These are phyloP conservation scores for Gymnoscopelus braueri DNA, from an alignment of 2,797 vertebrate species.

Conservation along the genomic window DNA sequence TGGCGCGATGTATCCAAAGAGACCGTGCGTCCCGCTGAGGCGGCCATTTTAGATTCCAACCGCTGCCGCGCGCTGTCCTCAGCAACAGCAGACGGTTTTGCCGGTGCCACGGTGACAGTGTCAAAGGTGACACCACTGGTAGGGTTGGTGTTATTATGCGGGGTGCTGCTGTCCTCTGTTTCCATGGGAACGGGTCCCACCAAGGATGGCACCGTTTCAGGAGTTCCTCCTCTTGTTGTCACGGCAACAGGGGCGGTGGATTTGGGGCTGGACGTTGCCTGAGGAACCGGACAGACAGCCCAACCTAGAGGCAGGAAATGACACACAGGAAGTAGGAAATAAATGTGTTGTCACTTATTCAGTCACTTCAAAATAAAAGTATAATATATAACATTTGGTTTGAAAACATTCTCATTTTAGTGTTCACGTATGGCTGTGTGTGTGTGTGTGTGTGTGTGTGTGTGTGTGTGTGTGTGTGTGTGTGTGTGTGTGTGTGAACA, in stretches of 20 bases:
- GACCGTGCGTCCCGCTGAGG: background rate
- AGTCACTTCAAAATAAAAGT: too few species aligned
- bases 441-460: too few species aligned
- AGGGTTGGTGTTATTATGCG: background rate
- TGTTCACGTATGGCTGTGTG: too few species aligned
- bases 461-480: too few species aligned
- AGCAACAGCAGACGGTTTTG: background rate
- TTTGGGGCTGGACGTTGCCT: slow-evolving; percentile 61
- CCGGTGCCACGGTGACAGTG: slow-evolving; percentile 6
- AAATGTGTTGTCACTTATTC: too few species aligned
- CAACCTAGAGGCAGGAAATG: slow-evolving; percentile 21
- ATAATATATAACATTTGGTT: too few species aligned
- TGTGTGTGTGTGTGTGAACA: too few species aligned
- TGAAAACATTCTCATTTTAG: too few species aligned
- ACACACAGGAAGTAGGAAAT: background rate
- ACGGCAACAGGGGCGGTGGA: slow-evolving; percentile 31
- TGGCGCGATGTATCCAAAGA: slow-evolving; percentile 2
- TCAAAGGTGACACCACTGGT: slow-evolving; percentile 50
- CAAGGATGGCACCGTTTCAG: background rate
- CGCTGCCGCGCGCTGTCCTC: slow-evolving; percentile 14
- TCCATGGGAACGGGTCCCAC: background rate
- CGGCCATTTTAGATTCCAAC: slow-evolving; percentile 8
- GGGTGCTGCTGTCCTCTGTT: slow-evolving; percentile 8
- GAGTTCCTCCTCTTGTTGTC: slow-evolving; percentile 17
- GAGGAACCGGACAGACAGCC: slow-evolving; percentile 9